Conservation (phyloP, 2,888 invertebrate genomes). For the Salticus scenicus region DNA sequence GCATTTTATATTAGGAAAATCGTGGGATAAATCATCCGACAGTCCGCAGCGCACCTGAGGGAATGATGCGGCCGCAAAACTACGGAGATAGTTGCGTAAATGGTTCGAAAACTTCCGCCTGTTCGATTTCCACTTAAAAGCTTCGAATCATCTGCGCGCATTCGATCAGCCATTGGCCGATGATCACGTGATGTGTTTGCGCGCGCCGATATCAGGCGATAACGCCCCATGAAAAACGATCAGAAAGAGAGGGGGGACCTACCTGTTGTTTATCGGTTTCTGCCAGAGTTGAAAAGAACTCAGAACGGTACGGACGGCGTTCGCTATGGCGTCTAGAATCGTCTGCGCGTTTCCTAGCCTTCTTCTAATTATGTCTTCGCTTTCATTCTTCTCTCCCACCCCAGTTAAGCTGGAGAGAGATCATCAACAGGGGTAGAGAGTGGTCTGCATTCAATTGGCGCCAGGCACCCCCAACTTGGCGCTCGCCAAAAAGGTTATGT, state of each 20-base stretch:
- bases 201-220: slow-evolving; percentile 11
- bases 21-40: too few relatives aligned
- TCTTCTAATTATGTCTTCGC: slow-evolving; percentile 15
- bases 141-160: background rate
- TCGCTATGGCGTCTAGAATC: background rate
- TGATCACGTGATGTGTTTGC: slow-evolving; percentile 13
- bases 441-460: background rate
- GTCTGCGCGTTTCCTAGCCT: background rate
- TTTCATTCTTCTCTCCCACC: slow-evolving; percentile 5
- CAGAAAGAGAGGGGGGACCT: slow-evolving; percentile 2
- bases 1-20: too few relatives aligned
- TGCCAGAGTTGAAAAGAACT: background rate
- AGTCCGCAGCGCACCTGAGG: background rate
- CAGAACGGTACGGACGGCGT: background rate
- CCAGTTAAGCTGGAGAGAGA: background rate
- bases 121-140: background rate
- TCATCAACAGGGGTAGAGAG: background rate
- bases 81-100: background rate
- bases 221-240: slow-evolving; percentile 8
- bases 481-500: slow-evolving; percentile 12
- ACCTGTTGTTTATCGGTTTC: background rate
- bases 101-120: background rate
- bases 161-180: slow-evolving; percentile 19
- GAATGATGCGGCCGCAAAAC: background rate
- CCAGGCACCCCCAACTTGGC: background rate